Conservation (phyloP, 2,888 invertebrate genomes). For the Mythimna loreyi region DNA sequence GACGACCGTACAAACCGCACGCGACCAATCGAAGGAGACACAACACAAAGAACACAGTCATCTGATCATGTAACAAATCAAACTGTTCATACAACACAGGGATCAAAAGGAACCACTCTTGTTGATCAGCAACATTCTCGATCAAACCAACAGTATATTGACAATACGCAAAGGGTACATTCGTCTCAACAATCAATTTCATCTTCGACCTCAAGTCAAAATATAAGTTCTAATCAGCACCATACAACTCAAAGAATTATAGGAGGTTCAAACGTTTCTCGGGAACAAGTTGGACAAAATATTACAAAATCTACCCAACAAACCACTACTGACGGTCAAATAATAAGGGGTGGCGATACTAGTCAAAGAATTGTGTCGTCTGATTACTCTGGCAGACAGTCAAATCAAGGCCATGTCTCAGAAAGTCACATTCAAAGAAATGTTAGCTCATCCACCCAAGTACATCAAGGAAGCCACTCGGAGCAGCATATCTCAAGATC, state of each 20-base stretch:
- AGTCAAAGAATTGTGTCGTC: slow-evolving; percentile 74
- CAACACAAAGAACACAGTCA: slow-evolving; percentile 69
- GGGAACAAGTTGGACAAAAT: slow-evolving; percentile 68
- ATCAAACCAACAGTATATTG: slow-evolving; percentile 70
- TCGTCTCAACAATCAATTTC: slow-evolving; percentile 68
- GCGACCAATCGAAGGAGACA: slow-evolving; percentile 64
- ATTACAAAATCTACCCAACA: slow-evolving; percentile 72
- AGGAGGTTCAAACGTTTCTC: slow-evolving; percentile 63
- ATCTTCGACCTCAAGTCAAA: slow-evolving; percentile 67
- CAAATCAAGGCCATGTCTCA: slow-evolving; percentile 59
- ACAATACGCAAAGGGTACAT: slow-evolving; percentile 63
- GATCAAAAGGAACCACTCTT: slow-evolving; percentile 67
- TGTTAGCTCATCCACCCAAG: slow-evolving; percentile 62
- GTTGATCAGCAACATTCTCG: slow-evolving; percentile 71
- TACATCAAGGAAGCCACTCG: slow-evolving; percentile 70
- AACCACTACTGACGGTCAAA: slow-evolving; percentile 60
- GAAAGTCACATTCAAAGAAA: slow-evolving; percentile 67
- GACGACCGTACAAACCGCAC: slow-evolving; percentile 64
- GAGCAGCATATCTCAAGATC: slow-evolving; percentile 75
- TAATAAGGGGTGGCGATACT: slow-evolving; percentile 67
- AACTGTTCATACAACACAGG: slow-evolving; percentile 64
- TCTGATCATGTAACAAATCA: slow-evolving; percentile 72
- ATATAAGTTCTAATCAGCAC: slow-evolving; percentile 63
- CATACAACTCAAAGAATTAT: slow-evolving; percentile 66
- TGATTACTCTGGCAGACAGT: slow-evolving; percentile 67